phyloP scores from a whole-genome alignment of 2,888 invertebrate genomes.

The Nematopogon swammerdamellus region DNA sequence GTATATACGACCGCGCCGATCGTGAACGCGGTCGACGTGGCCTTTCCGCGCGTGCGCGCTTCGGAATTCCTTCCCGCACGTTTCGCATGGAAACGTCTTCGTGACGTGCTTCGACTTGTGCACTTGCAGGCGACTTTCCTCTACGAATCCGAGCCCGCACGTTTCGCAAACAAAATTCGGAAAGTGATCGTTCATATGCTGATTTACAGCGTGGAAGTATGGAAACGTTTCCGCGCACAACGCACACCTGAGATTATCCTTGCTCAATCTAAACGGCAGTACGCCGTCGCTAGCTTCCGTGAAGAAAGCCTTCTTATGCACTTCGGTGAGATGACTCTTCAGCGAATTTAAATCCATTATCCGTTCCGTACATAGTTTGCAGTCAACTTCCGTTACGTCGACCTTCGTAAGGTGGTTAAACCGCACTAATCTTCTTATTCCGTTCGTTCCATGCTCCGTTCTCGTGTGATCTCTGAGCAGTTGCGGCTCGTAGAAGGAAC shows the following conservation, averaged over 20 bases:
- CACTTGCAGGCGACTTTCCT: constrained; percentile 19
- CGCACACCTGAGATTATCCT: neutral
- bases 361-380: constrained; percentile 27
- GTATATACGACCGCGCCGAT: constrained; percentile 15
- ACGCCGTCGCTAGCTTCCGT: neutral
- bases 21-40: constrained; percentile 23
- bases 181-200: constrained; percentile 37
- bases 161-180: constrained; percentile 29
- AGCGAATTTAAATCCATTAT: constrained; percentile 25
- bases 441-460: constrained; percentile 17
- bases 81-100: constrained; percentile 32
- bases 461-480: constrained; percentile 23
- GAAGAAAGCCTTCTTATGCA: constrained; percentile 23
- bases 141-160: constrained; percentile 30
- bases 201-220: constrained; percentile 9
- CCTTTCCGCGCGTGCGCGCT: constrained; percentile 24
- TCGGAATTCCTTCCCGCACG: constrained; percentile 41
- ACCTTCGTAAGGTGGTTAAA: constrained; percentile 28
- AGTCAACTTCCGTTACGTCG: constrained; percentile 24
- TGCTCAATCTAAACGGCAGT: neutral
- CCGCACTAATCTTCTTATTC: constrained; percentile 19
- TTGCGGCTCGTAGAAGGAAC: constrained; percentile 21
- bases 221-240: neutral
- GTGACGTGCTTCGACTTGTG: constrained; percentile 38
- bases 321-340: constrained; percentile 24